Percentiles rank a stretch among this genome's conserved stretches.
Evolutionary conservation across 2,797 vertebrate genomes (phyloP).

Genomic region (Siniperca scherzeri): DNA sequence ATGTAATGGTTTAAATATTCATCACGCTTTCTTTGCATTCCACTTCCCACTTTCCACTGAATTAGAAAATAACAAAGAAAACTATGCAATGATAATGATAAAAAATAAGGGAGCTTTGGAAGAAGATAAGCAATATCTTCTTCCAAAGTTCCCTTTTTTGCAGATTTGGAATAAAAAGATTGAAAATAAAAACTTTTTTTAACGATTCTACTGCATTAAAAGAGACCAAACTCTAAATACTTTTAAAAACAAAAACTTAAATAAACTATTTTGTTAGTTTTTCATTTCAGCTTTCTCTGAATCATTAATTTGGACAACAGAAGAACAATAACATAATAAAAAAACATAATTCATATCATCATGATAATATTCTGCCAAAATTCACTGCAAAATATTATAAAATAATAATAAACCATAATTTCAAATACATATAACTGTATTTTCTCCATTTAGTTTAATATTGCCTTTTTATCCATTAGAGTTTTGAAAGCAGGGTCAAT

Average conservation of each 20-base stretch:
- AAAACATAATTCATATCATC: neutral
- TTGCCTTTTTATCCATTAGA: neutral
- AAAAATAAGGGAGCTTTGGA: neutral
- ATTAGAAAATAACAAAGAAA: slow-evolving; percentile 18
- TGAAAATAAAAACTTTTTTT: too few relatives aligned
- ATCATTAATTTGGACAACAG: neutral
- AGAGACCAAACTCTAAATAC: too few relatives aligned
- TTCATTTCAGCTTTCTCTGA: neutral
- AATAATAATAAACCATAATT: neutral
- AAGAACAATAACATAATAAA: neutral
- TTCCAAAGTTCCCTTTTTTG: neutral
- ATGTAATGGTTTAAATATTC: slow-evolving; percentile 69
- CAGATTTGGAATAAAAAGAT: neutral
- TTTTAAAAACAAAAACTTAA: too few relatives aligned
- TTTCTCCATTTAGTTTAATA: too few relatives aligned
- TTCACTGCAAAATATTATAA: neutral
- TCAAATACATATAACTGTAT: neutral
- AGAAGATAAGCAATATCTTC: neutral
- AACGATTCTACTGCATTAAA: too few relatives aligned
- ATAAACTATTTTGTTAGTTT: too few relatives aligned
- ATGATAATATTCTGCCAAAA: too few relatives aligned
- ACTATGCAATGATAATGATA: neutral
- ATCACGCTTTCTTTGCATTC: slow-evolving; percentile 44
- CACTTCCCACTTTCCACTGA: slow-evolving; percentile 34
- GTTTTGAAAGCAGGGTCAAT: neutral